Base-by-base conservation (phyloP, 2,113 vertebrate genomes). In the Aythya baeri region DNA sequence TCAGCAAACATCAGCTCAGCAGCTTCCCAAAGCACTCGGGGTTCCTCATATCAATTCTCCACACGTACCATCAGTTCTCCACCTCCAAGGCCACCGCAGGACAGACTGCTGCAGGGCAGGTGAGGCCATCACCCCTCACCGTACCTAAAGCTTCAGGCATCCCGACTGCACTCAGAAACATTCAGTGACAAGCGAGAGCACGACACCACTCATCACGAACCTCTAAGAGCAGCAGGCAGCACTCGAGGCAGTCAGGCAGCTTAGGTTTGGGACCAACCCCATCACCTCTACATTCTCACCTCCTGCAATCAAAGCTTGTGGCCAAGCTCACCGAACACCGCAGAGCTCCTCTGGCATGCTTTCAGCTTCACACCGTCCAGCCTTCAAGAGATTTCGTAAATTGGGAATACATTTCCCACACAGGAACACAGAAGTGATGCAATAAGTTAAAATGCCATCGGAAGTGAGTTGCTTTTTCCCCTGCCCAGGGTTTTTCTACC, bases 271-370 rank as follows among this genome's bases (percentile, higher is more conserved):
- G 20, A 83, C 11, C 21, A 52, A 3, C 44, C 59, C 57, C 32
- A 6, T 12, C 44, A 63, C 9, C 9, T 26, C 44, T 57, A 3
- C 0, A 4, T 31, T 58, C 41, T 18, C 11, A 12, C 22, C 23
- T 13, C 26, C 8, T 25, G 31, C 13, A 16, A 49, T 38, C 0
- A 0, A 73, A 46, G 59, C 18, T 61, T 4, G 1, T 20, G n/a
- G 41, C 10, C 36, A 62, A 57, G 21, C 55, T 38, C 55, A 27
- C 22, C 6, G 14, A 74, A 68, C 21, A 8, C 13, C 1, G 1
- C 49, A 52, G 29, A 20, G 22, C 17, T 36, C 44, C n/a, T 25
- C 46, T 16, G 22, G 31, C 2, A 4, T 11, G 36, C 31, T 55
- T 66, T 6, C 18, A 62, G 5, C 43, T 52, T 44, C 7, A 52